Conservation (phyloP, 2,888 invertebrate genomes). For the Drosophila greeni region DNA sequence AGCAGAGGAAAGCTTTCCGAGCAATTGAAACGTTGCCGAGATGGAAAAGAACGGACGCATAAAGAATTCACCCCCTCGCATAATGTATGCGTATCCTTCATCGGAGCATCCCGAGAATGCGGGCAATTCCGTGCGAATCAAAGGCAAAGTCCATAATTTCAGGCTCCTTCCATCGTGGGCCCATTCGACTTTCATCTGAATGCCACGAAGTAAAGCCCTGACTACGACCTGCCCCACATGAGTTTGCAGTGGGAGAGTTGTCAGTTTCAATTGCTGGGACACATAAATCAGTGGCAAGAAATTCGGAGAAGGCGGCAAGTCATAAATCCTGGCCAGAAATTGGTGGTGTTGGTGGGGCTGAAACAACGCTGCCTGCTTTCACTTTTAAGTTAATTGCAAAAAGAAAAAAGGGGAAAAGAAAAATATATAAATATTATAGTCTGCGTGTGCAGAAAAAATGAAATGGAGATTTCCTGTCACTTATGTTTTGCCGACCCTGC, state of each 20-base stretch:
- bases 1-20: conserved; percentile 23
- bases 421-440: neutral
- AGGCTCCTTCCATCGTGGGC: conserved; percentile 11
- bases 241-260: conserved; percentile 20
- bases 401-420: neutral
- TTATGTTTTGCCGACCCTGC: neutral
- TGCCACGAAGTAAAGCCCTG: conserved; percentile 1
- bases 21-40: conserved; percentile 33
- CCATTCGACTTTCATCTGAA: conserved; percentile 6
- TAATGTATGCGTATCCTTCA: conserved; percentile 31
- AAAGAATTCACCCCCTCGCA: conserved; percentile 3
- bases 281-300: conserved; percentile 19
- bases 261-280: conserved; percentile 26
- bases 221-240: conserved; percentile 28
- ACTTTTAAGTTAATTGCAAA: conserved; percentile 14
- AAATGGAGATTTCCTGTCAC: conserved; percentile 5
- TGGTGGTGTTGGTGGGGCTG: neutral
- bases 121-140: conserved; percentile 19
- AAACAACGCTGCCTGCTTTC: neutral
- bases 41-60: neutral
- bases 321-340: conserved; percentile 30
- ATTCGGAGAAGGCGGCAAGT: conserved; percentile 8
- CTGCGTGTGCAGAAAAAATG: neutral
- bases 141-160: conserved; percentile 27
- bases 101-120: conserved; percentile 16